Evolutionary conservation across 2,888 invertebrate species (phyloP), one percentile per base, ranked within the genome.

Genomic region (Scelioninae gen. 1): DNA sequence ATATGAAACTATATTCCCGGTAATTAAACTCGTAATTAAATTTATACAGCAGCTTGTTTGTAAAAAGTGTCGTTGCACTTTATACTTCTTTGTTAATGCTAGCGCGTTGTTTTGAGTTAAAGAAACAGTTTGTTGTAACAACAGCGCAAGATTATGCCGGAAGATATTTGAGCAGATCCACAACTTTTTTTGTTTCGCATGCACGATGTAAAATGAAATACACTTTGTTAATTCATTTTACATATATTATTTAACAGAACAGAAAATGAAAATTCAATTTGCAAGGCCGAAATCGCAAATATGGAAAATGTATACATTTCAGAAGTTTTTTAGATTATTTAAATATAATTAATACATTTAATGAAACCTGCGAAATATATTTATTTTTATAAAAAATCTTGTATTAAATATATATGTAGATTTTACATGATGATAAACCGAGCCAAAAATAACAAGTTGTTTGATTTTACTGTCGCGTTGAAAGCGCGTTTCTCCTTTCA

Each of bases 31-130:
- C 9, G 74, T 31, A 32, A 63, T 63, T 55, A 16, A 45, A 45
- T 55, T 45, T 56, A 55, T 47, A 45, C 43, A n/a, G 31, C 10
- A 31, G 16, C 6, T 65, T 75, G 75, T 68, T 76, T 76, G 68
- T 45, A 10, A 68, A 76, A 69, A 49, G 56, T 69, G 77, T 77
- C 77, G 49, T 69, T 77, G 77, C 77, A 77, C 77, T 77, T 69
- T n/a, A n/a, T 69, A 13, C 55, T 77, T 77, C 77, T 77, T 77
- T 69, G 69, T 69, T 63, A 77, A 69, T 49, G 47, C 75, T 66
- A 9, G 51, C 58, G 34, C 13, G 40, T 15, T 76, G 68, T 76
- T 66, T 76, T 51, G 23, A 47, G 51, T 60, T 60, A n/a, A 45
- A 60, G 49, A 63, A 65, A 49, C 53, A 15, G 43, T 62, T 72